These are phyloP conservation scores for Coronaproctus castanopsis DNA, from an alignment of 2,888 invertebrate genomes.

Conservation along the genomic window DNA sequence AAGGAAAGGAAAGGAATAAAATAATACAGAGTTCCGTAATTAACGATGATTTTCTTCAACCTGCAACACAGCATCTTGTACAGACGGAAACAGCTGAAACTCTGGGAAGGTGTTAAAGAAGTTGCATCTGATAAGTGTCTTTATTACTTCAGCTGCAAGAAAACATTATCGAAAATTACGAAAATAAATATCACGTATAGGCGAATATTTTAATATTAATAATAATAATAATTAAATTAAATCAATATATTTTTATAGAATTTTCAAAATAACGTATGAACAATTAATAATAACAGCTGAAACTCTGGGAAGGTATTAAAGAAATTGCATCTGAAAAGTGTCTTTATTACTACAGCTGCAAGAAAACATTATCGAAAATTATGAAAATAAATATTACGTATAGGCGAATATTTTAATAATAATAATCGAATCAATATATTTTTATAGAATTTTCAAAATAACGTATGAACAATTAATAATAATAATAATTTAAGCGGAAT, in stretches of 20 bases:
- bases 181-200: too few relatives aligned
- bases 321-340: slow-evolving; percentile 25
- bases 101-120: slow-evolving; percentile 26
- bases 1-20: too few relatives aligned
- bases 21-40: too few relatives aligned
- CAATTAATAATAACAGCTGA: too few relatives aligned
- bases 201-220: neutral
- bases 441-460: too few relatives aligned
- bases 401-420: too few relatives aligned
- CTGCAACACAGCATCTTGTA: slow-evolving; percentile 28
- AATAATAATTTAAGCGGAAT: too few relatives aligned
- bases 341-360: slow-evolving; percentile 22
- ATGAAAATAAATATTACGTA: too few relatives aligned
- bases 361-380: slow-evolving; percentile 2
- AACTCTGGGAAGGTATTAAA: slow-evolving; percentile 25
- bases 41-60: too few relatives aligned
- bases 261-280: too few relatives aligned
- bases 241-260: too few relatives aligned
- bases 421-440: neutral
- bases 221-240: neutral
- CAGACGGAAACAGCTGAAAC: slow-evolving; percentile 26
- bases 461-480: too few relatives aligned
- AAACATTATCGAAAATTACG: neutral
- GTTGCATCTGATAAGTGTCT: slow-evolving; percentile 24
- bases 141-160: slow-evolving; percentile 21